Percentiles rank a stretch among this genome's conserved stretches.
These are phyloP conservation scores for Agonopterix arenella DNA, from an alignment of 2,888 invertebrate species.

Conservation along the genomic window DNA sequence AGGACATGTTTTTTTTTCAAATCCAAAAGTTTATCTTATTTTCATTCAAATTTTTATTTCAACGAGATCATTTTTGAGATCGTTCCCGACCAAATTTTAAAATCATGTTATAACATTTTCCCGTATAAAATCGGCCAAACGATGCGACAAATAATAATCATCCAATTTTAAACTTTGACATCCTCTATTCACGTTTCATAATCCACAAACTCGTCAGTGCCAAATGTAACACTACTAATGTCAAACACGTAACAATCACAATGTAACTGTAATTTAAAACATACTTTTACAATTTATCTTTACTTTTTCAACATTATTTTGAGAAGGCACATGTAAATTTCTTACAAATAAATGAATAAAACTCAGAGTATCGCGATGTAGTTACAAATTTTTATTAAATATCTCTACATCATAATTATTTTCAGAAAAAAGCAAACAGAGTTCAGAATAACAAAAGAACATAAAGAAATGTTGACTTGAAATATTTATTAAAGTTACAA, in stretches of 20 bases:
- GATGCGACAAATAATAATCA: too few relatives aligned
- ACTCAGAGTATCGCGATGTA: slow-evolving; percentile 11
- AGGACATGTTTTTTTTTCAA: slow-evolving; percentile 11
- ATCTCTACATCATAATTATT: not conserved
- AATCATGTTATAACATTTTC: too few relatives aligned
- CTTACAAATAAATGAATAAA: slow-evolving; percentile 59
- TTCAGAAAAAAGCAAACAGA: slow-evolving; percentile 8
- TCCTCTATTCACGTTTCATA: slow-evolving; percentile 27
- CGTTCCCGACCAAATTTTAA: too few relatives aligned
- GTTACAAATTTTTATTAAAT: not conserved
- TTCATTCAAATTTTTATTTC: too few relatives aligned
- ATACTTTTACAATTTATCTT: slow-evolving; percentile 50
- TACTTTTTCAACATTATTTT: slow-evolving; percentile 51
- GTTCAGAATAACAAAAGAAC: not conserved
- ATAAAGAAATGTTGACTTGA: not conserved
- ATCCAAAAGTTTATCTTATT: too few relatives aligned
- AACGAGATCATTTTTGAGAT: too few relatives aligned
- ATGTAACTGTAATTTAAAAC: slow-evolving; percentile 57
- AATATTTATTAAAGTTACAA: not conserved
- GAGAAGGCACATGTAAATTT: slow-evolving; percentile 75
- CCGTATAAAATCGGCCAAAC: too few relatives aligned
- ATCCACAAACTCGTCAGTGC: slow-evolving; percentile 39
- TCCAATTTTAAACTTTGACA: not conserved
- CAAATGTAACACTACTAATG: slow-evolving; percentile 55
- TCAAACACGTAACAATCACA: slow-evolving; percentile 58